Base-by-base conservation (phyloP, 2,113 vertebrate species). In the Actenoides hombroni region DNA sequence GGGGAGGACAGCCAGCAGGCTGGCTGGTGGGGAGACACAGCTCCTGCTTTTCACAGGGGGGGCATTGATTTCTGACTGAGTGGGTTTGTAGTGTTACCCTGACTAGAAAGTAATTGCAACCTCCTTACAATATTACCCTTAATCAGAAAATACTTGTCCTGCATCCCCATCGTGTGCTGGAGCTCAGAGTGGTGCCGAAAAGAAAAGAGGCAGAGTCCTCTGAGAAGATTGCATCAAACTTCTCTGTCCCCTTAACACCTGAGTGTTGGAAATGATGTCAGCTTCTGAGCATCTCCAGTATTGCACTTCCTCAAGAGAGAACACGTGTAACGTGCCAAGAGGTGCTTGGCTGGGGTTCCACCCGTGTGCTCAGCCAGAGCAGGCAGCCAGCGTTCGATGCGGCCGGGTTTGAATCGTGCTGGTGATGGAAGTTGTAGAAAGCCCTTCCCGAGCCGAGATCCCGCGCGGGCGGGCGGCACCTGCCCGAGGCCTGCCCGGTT, bases 341-440 rank as follows among this genome's bases (percentile, higher is more conserved):
- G 15, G 54, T 19, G 5, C 42, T 25, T 25, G 56, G 37, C 63
- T n/a, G 65, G 54, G 57, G 13, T 48, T 46, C 19, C 29, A 0
- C 25, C 60, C 20, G 1, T 63, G 35, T 14, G 4, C 20, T 51
- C 68, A 40, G 57, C 86, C 46, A 10, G 44, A 68, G 67, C 54
- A 60, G 48, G 3, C 37, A 42, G 67, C 6, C 53, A 48, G 69
- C 31, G 0, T 28, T 63, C 18, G 56, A 2, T 24, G 71, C 2
- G 1, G n/a, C 65, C 37, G 2, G 5, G 2, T 5, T 21, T 42
- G 61, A 76, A n/a, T 24, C 5, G 0, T 18, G 23, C 0, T 0
- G 12, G 83, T 65, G 90, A 37, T 29, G 10, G 6, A 68, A 82
- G 90, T 70, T 79, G n/a, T 54, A 37, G 46, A 13, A 88, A 21